Evolutionary conservation across 2,113 vertebrate species (phyloP).

Genomic region (Alectura lathami): DNA sequence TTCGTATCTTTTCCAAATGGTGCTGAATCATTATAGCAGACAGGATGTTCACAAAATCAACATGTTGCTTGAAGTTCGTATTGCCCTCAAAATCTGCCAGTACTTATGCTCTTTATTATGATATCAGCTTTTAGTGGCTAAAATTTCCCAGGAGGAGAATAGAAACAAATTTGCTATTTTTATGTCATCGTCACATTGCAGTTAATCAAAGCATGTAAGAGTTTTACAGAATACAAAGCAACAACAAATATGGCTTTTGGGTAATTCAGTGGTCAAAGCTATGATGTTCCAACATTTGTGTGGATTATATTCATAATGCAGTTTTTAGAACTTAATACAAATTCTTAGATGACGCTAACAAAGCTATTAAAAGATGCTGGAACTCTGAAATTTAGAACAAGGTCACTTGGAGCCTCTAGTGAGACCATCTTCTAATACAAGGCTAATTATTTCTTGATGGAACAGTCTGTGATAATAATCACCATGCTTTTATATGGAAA

Average conservation of each 20-base stretch:
- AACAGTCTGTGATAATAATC: conserved; percentile 58
- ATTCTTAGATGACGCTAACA: conserved; percentile 55
- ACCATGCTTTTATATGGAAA: conserved; percentile 34
- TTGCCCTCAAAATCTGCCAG: neutral
- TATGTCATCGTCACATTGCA: neutral
- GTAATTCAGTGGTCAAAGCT: conserved; percentile 50
- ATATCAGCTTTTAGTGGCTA: neutral
- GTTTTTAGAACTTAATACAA: conserved; percentile 69
- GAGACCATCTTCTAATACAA: conserved; percentile 56
- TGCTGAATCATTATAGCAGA: neutral
- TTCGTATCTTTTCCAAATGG: conserved; percentile 14
- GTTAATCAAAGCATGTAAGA: neutral
- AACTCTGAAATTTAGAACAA: conserved; percentile 68
- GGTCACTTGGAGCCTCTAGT: conserved; percentile 67
- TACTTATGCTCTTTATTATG: neutral
- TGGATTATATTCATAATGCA: conserved; percentile 40
- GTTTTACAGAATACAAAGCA: conserved; percentile 25
- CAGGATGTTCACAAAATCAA: neutral
- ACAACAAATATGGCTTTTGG: neutral
- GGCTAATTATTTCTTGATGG: conserved; percentile 68
- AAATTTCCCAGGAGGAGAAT: neutral
- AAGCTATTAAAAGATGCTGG: conserved; percentile 72
- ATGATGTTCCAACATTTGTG: conserved; percentile 46
- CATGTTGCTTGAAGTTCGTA: neutral
- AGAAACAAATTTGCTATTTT: neutral